phyloP scores from a whole-genome alignment of 2,113 vertebrate genomes.

The Prochilodus magdalenae region DNA sequence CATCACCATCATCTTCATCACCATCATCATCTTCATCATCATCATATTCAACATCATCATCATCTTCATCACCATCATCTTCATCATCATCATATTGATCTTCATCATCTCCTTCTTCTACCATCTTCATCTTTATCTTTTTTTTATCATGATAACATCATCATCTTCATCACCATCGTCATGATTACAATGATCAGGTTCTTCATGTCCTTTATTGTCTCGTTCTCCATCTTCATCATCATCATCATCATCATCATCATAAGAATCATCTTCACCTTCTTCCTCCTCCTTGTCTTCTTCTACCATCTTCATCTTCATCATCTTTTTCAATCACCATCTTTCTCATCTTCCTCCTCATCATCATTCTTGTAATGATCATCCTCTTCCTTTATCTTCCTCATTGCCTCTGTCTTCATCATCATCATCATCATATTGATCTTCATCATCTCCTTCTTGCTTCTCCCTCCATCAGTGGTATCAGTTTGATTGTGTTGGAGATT shows the following conservation, averaged over 20 bases:
- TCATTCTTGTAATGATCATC: too few relatives aligned
- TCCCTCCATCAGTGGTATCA: not conserved
- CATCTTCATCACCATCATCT: too few relatives aligned
- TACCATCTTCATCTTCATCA: not conserved
- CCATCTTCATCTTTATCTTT: too few relatives aligned
- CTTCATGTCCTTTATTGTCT: not conserved
- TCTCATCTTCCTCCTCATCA: not conserved
- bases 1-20: too few relatives aligned
- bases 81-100: not conserved
- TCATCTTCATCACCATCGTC: not conserved
- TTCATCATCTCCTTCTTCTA: too few relatives aligned
- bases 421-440: not conserved
- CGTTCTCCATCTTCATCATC: not conserved
- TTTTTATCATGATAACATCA: too few relatives aligned
- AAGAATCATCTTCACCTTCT: not conserved
- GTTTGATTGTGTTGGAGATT: not conserved
- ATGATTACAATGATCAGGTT: not conserved
- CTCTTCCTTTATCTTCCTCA: too few relatives aligned
- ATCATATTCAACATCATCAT: too few relatives aligned
- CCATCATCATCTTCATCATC: too few relatives aligned
- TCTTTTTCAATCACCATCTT: not conserved
- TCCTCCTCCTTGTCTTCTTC: not conserved
- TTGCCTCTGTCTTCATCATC: not conserved
- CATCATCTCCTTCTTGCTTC: not conserved
- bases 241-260: not conserved